Base-by-base conservation (phyloP, 2,888 invertebrate species). In the Beris morrisii region DNA sequence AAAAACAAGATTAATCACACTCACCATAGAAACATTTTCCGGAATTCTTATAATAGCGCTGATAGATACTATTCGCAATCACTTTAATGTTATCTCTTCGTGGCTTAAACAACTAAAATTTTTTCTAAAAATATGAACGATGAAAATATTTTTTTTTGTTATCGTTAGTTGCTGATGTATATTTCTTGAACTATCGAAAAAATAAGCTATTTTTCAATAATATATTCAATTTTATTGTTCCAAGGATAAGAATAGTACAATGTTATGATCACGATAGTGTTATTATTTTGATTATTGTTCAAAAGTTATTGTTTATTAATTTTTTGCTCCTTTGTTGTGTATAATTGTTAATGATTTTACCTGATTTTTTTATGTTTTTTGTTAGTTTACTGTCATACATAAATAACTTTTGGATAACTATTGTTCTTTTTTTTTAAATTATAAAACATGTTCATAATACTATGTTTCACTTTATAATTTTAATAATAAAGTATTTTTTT, bases 181-280 rank as follows among this genome's bases (percentile, higher is more conserved):
- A 38, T 9, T 38, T 38, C 1, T 38, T 38, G 9, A 38, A 3
- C 22, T 22, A 22, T 2, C 3, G 22, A 38, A 1, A 38, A 7
- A 38, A 38, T 7, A 38, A 38, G 2, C 4, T 3, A 38, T 5
- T 22, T 22, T 22, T 38, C 38, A 38, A 38, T 38, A 38, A 32
- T 61, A 52, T 50, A 56, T 52, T 56, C 43, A 38, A 38, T 56
- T 56, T 56, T 56, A 43, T 56, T 61, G 52, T 61, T 61, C 61
- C 61, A 61, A 15, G 43, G 61, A 52, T 61, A 52, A 61, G 61
- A 52, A 61, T 61, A 61, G 61, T 61, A 52, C 50, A 13, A 12
- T 6, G 32, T 13, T 46, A 48, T 48, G 31, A 31, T 28, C 31
- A 57, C 50, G 61, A 15, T 61, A 61, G 15, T 52, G 50, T 53